These are phyloP conservation scores for Ridgeia piscesae DNA, from an alignment of 1,140 invertebrate species.

Conservation along the genomic window DNA sequence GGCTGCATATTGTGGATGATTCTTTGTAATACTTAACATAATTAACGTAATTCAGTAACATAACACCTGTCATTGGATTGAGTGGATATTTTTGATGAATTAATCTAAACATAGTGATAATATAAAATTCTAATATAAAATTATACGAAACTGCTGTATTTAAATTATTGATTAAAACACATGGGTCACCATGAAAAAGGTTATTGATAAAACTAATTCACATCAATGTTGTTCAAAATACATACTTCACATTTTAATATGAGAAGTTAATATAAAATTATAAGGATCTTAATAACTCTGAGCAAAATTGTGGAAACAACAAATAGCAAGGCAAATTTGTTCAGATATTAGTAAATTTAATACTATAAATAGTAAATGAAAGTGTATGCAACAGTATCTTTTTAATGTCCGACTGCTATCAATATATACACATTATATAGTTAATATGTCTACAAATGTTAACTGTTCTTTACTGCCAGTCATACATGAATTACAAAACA, in stretches of 20 bases:
- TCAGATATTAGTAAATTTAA: background rate
- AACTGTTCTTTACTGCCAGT: background rate
- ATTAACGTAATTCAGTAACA: too few relatives aligned
- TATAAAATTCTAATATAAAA: background rate
- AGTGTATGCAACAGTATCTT: background rate
- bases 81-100: too few relatives aligned
- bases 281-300: background rate
- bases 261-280: too few relatives aligned
- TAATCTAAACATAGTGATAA: background rate
- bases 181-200: background rate
- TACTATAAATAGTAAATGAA: background rate
- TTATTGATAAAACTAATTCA: background rate
- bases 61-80: too few relatives aligned
- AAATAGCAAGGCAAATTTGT: background rate
- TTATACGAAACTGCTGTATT: background rate
- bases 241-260: background rate
- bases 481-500: background rate
- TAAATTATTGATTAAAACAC: background rate
- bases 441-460: background rate
- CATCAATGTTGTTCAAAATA: background rate
- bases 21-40: too few relatives aligned
- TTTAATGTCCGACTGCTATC: background rate
- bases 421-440: background rate
- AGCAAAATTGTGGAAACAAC: background rate
- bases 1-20: too few relatives aligned